These are phyloP conservation scores for Tympanoctomys barrerae DNA, from an alignment of 2,797 vertebrate species.

Conservation along the genomic window DNA sequence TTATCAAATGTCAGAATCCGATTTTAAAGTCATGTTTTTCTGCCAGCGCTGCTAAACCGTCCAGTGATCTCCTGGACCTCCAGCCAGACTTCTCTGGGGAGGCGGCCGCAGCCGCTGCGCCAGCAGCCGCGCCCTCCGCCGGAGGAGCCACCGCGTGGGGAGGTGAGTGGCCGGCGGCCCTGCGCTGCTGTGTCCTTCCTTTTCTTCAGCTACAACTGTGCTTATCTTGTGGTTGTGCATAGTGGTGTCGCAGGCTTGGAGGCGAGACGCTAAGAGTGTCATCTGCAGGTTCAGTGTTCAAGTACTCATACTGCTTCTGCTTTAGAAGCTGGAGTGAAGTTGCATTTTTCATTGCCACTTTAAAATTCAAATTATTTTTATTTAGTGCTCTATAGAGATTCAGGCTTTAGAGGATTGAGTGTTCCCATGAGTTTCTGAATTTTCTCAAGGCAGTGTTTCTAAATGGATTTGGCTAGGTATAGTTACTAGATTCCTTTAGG, in stretches of 20 bases:
- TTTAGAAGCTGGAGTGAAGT: neutral
- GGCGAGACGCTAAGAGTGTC: neutral
- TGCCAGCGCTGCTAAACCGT: slow-evolving; percentile 92
- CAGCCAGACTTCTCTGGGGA: slow-evolving; percentile 93
- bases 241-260: neutral
- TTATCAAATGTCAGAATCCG: neutral
- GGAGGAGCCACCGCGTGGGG: slow-evolving; percentile 94
- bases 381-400: neutral
- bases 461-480: neutral
- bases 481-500: neutral
- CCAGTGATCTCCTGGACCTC: slow-evolving; percentile 95
- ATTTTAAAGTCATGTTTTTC: neutral
- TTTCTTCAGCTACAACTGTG: neutral
- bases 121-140: slow-evolving; percentile 86
- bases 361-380: slow-evolving; percentile 26
- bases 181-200: neutral
- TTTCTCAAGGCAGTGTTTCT: neutral
- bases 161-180: slow-evolving; percentile 89
- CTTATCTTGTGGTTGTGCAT: neutral
- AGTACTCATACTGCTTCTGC: neutral
- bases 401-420: neutral
- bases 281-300: neutral
- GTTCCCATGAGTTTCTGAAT: neutral
- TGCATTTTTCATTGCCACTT: slow-evolving; percentile 7
- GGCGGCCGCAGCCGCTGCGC: slow-evolving; percentile 86